Base-by-base conservation (phyloP, 2,113 vertebrate species). In the Sander lucioperca region DNA sequence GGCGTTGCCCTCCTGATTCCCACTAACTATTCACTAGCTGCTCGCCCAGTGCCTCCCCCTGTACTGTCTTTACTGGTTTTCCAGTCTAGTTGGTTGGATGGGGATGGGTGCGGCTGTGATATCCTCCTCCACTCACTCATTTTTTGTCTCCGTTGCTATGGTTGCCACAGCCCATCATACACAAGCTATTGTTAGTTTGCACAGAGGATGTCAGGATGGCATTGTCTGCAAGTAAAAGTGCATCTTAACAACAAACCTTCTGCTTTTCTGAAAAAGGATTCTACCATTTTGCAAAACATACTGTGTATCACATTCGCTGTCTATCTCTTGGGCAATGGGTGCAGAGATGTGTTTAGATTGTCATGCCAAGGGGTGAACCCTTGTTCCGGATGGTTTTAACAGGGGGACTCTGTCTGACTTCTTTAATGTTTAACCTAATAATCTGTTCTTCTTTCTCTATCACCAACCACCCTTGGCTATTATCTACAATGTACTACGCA, bases 81-180 rank as follows among this genome's bases (percentile, higher is more conserved):
- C 53, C 30, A 71, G 77, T 82, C 79, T 86, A 58, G 54, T 72
- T 84, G 68, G 66, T 33, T 87, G 70, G n/a, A n/a, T n/a, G n/a
- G 69, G 65, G 39, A 77, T 70, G 68, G 79, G 83, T 56, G 78
- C 27, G 51, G 76, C 47, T 63, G n/a, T 18, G 54, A 82, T 62
- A 64, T 74, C 58, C n/a, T 88, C 54, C 74, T 86, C 50, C 61
- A 79, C 83, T 85, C 23, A 78, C 74, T 83, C 43, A 57, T 63
- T 77, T 75, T 90, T 88, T 87, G 81, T 83, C 90, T 90, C 82
- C 80, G 92, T 94, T 94, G 88, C 89, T 59, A 93, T 92, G 84
- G 91, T 51, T 90, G 84, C 85, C 70, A 75, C 65, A 71, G 64
- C 85, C 36, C 71, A 79, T 61, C 64, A 82, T 78, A 81, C 25